Base-by-base conservation (phyloP, 1,140 invertebrate species). In the Callitettix versicolor region DNA sequence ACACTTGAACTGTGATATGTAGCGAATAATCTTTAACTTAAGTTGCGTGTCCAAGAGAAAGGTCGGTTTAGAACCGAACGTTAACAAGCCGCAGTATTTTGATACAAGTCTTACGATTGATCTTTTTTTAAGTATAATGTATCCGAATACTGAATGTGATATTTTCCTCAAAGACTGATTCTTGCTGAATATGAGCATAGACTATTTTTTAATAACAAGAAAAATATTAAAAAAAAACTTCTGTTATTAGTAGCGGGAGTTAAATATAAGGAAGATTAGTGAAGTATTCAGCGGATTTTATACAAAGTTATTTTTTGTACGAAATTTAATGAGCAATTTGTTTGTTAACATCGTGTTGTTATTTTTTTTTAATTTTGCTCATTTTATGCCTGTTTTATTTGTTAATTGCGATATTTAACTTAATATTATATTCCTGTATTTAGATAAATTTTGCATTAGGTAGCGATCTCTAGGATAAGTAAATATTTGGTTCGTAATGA, bases 1-100 rank as follows among this genome's bases (percentile, higher is more conserved):
- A 62, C 55, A 62, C 60, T 60, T 57, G 51, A 49, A 59, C 60
- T 62, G 60, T 62, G 60, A 62, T 62, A 62, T 62, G 55, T 61
- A 61, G 60, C 43, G 44, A 57, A 47, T 60, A 62, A 57, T 62
- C n/a, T 62, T 59, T 60, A 62, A 62, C 55, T 62, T 61, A 61
- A 62, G 58, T 60, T 62, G 58, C 58, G 51, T 47, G 55, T 58
- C 58, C 58, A 59, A 57, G 60, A 62, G 60, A 62, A 62, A 62
- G 60, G 60, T 62, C 53, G 60, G 60, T 36, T 55, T 60, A 54
- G 60, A 62, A 58, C 60, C 60, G 58, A 54, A 52, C 58, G 55
- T 49, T 43, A 36, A 33, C 26, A 26, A 53, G 24, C 38, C 42
- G 17, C 52, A 59, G 60, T 61, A 61, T 61, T 59, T 59, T 59